Conservation (phyloP, 2,888 invertebrate species). For the Abrostola tripartita region DNA sequence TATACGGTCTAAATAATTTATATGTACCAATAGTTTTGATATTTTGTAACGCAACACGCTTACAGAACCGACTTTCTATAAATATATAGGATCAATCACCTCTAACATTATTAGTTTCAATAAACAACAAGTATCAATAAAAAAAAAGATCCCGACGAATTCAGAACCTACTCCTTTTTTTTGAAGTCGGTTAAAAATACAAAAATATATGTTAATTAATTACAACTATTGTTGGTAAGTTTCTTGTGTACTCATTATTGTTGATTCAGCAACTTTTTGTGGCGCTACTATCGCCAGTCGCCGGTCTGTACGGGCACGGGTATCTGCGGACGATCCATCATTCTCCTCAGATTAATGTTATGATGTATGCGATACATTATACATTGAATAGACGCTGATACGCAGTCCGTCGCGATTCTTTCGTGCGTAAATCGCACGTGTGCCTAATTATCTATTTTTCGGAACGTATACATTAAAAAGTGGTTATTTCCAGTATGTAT, state of each 20-base stretch:
- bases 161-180: too few relatives aligned
- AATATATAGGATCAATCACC: too few relatives aligned
- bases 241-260: neutral
- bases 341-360: slow-evolving; percentile 78
- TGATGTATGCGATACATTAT: slow-evolving; percentile 76
- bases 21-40: too few relatives aligned
- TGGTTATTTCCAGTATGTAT: neutral
- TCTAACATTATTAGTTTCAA: too few relatives aligned
- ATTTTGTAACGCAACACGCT: too few relatives aligned
- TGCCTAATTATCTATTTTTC: slow-evolving; percentile 55
- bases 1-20: too few relatives aligned
- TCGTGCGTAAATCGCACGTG: slow-evolving; percentile 57
- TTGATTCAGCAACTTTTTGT: slow-evolving; percentile 15
- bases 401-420: slow-evolving; percentile 53
- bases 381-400: slow-evolving; percentile 59
- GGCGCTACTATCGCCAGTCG: slow-evolving; percentile 29
- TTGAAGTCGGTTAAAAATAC: too few relatives aligned
- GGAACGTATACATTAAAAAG: slow-evolving; percentile 3
- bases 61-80: too few relatives aligned
- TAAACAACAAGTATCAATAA: too few relatives aligned
- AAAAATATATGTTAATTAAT: neutral
- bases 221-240: neutral
- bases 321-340: slow-evolving; percentile 78
- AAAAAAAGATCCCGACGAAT: too few relatives aligned
- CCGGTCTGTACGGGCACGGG: slow-evolving; percentile 48